Base-by-base conservation (phyloP, 2,113 vertebrate species). In the Arenaria interpres region DNA sequence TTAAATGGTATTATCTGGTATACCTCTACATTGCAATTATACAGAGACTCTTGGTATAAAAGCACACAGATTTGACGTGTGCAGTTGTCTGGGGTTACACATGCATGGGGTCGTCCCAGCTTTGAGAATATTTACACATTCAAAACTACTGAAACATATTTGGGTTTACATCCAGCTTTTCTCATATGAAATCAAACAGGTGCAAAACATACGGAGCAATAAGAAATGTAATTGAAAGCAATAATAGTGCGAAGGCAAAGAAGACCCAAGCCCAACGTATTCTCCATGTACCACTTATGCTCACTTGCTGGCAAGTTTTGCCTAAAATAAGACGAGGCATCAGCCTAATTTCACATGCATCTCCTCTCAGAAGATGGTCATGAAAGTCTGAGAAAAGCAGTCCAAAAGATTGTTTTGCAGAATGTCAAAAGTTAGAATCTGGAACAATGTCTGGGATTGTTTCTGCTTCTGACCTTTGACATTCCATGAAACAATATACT, bases 381-480 rank as follows among this genome's bases (percentile, higher is more conserved):
- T 53, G 57, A 73, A 81, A 85, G 57, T 22, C 57, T 0, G 0
- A 48, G 53, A 59, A 69, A 87, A 82, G 28, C 35, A 28, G 0
- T n/a, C 62, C 39, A 4, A 68, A 64, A 85, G 48, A 21, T 33
- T 62, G 53, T 60, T 95, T 30, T 37, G 66, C 4, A 57, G 79
- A 67, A 80, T 74, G 68, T 54, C 83, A 67, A 18, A 85, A 95
- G 90, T 75, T 43, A 35, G 88, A 82, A 78, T 48, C 1, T 5
- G 79, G 89, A 95, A 92, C 90, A 96, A 92, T 81, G 80, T 85
- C 88, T 41, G 56, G 76, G 83, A 81, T 94, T 94, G 90, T 90
- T 94, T 80, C 83, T 21, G 46, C 45, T 57, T 56, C 76, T 0
- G 50, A 92, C 95, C 92, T 75, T 92, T 96, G 94, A 90, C 83